Percentiles rank a stretch among this genome's conserved stretches.
These are phyloP conservation scores for Dione juno DNA, from an alignment of 2,888 invertebrate species.

Conservation along the genomic window DNA sequence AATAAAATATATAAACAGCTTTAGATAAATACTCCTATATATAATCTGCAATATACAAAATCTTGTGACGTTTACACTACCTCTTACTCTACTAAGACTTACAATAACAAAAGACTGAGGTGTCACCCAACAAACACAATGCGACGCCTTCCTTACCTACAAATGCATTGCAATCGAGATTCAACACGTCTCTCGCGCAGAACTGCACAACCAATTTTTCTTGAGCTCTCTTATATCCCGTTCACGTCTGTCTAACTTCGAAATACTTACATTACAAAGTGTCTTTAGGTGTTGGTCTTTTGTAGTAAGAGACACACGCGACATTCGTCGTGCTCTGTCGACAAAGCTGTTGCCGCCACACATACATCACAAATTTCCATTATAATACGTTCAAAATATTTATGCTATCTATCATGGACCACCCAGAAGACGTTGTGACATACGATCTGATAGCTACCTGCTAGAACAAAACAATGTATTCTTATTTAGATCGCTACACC, in stretches of 20 bases:
- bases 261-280: constrained; percentile 36
- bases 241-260: constrained; percentile 10
- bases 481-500: constrained; percentile 60
- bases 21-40: too few species aligned
- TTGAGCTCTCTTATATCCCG: constrained; percentile 49
- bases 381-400: constrained; percentile 79
- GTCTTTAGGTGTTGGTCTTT: constrained; percentile 50
- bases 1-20: too few species aligned
- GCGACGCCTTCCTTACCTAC: constrained; percentile 60
- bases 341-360: constrained; percentile 68
- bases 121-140: constrained; percentile 55
- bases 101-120: constrained; percentile 50
- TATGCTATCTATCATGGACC: constrained; percentile 76
- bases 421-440: constrained; percentile 73
- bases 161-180: constrained; percentile 63
- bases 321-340: constrained; percentile 70
- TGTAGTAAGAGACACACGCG: constrained; percentile 52
- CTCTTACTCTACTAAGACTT: constrained; percentile 38
- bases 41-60: constrained; percentile 17
- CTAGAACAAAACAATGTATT: constrained; percentile 71
- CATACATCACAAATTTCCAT: constrained; percentile 74
- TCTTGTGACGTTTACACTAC: constrained; percentile 36
- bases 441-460: constrained; percentile 74
- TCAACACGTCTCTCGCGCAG: constrained; percentile 63
- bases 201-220: constrained; percentile 52